phyloP scores from a whole-genome alignment of 92 coral and sea anemone species.

The Metridium senile region DNA sequence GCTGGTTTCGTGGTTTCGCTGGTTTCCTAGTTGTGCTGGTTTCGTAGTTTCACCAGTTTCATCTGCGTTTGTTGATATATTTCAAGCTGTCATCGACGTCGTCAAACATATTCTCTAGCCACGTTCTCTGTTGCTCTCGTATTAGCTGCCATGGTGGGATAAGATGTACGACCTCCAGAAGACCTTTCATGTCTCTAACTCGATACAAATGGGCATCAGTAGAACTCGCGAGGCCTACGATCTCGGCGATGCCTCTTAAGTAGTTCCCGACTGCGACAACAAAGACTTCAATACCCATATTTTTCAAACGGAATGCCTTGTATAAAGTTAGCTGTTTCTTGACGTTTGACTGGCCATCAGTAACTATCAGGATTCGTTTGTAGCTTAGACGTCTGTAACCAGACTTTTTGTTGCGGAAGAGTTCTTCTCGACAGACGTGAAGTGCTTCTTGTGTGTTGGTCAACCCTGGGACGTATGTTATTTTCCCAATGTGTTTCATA shows the following conservation, averaged over 20 bases:
- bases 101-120: conserved; percentile 65
- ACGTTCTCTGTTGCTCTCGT: conserved; percentile 38
- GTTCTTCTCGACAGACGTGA: conserved; percentile 44
- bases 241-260: conserved; percentile 77
- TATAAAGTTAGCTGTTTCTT: conserved; percentile 59
- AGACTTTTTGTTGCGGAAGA: conserved; percentile 27
- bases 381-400: conserved; percentile 61
- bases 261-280: conserved; percentile 84
- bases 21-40: background rate
- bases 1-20: background rate
- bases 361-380: conserved; percentile 70
- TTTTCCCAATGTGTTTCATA: conserved; percentile 36
- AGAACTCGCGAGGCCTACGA: conserved; percentile 79
- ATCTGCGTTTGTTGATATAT: background rate
- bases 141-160: conserved; percentile 76
- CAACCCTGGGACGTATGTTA: conserved; percentile 53
- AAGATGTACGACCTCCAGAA: conserved; percentile 62
- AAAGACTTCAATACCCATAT: conserved; percentile 67
- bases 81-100: conserved; percentile 32
- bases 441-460: conserved; percentile 84
- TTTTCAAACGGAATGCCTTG: conserved; percentile 68
- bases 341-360: conserved; percentile 88
- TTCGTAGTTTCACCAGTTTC: background rate
- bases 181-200: conserved; percentile 37
- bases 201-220: conserved; percentile 82